Evolutionary conservation across 2,113 vertebrate species (phyloP), one percentile per base, ranked within the genome.

Genomic region (Periophthalmus modestus): DNA sequence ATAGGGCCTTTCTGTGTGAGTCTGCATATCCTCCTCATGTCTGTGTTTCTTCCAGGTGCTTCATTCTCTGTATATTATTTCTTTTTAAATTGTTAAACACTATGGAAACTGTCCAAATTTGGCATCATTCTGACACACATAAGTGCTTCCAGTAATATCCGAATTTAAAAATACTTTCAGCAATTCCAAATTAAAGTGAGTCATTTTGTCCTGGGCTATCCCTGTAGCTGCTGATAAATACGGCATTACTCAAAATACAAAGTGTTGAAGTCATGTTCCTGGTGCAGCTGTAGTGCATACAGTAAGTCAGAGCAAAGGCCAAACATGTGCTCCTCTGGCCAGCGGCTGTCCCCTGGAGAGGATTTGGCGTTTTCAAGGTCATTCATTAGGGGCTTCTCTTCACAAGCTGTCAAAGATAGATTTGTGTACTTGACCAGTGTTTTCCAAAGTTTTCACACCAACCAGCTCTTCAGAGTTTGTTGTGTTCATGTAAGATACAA

Each of bases 261-360:
- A 77, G 24, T 72, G 81, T 63, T 85, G 83, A 88, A 79, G 83
- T 86, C 62, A 77, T 82, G 65, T 68, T 68, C 71, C 73, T 68
- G 77, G 50, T 79, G 71, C 88, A 89, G 86, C 86, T 91, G 88
- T 82, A 82, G 84, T 81, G 80, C 85, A 82, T 78, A 85, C 85
- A 83, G 57, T 79, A 78, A 81, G 76, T 77, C 81, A 71, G 79
- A 72, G 72, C 78, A 69, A 71, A 71, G 66, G 67, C 85, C 47
- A 88, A 88, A 82, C 84, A 82, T 85, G 84, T 85, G 82, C 75
- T 84, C 72, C 54, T 23, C 67, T 82, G 48, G 28, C 81, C 80
- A 85, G 77, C 75, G 43, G 52, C 21, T 77, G 83, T 66, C 66
- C 80, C 74, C 68, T 19, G 69, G 74, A 67, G 59, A 73, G 50